phyloP scores from a whole-genome alignment of 2,113 vertebrate genomes.

The Otolemur garnettii region DNA sequence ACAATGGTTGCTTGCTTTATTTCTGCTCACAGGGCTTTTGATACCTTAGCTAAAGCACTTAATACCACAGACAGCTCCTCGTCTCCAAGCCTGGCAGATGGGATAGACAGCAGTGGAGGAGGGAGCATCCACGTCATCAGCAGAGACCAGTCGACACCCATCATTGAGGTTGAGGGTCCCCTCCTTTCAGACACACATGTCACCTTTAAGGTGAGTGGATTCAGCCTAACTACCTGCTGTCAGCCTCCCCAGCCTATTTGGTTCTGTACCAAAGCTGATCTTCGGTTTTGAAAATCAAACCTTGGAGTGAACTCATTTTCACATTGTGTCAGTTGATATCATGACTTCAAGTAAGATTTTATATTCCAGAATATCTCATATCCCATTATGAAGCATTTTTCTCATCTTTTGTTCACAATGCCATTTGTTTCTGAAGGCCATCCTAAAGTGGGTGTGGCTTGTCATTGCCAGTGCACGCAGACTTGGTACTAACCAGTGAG shows the following conservation, averaged over 20 bases:
- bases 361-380: background rate
- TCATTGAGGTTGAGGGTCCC: slow-evolving; percentile 99
- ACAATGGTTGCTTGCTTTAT: background rate
- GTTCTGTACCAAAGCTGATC: background rate
- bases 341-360: background rate
- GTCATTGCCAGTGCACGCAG: background rate
- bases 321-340: background rate
- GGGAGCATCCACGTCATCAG: slow-evolving; percentile 97
- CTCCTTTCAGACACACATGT: slow-evolving; percentile 98
- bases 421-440: slow-evolving; percentile 18
- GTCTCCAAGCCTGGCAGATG: slow-evolving; percentile 90
- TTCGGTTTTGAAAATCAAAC: background rate
- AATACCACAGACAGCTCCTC: slow-evolving; percentile 91
- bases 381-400: background rate
- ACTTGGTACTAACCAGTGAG: background rate
- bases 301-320: background rate
- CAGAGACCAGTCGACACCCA: slow-evolving; percentile 97
- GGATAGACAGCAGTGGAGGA: slow-evolving; percentile 90
- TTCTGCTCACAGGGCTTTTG: slow-evolving; percentile 94
- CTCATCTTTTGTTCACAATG: background rate
- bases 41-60: slow-evolving; percentile 99
- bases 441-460: background rate
- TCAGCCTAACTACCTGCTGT: background rate
- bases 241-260: no score
- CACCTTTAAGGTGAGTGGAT: slow-evolving; percentile 94